phyloP scores from a whole-genome alignment of 2,888 invertebrate genomes.

The Idaea dimidiata region DNA sequence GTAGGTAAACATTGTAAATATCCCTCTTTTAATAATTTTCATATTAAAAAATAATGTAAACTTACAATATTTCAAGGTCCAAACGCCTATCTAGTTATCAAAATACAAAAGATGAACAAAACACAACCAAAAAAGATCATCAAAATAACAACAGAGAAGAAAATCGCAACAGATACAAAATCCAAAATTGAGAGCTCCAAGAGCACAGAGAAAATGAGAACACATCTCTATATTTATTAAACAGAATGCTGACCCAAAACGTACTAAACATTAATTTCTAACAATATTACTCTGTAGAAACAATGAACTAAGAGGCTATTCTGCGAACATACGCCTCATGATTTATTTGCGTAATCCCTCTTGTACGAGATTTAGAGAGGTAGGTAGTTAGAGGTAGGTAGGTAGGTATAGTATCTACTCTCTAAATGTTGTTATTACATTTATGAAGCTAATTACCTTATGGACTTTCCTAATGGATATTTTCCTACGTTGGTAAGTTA shows the following conservation, averaged over 20 bases:
- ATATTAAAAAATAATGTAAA: no score
- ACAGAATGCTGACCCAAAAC: background rate
- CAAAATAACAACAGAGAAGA: background rate
- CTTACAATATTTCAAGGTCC: no score
- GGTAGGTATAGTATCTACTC: no score
- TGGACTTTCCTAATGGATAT: no score
- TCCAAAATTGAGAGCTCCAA: background rate
- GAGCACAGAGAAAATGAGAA: background rate
- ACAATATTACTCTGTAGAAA: background rate
- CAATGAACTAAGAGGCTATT: constrained; percentile 1
- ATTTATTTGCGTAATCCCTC: background rate
- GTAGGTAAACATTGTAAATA: no score
- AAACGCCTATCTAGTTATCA: no score
- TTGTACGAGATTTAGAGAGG: background rate
- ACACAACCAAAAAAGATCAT: no score
- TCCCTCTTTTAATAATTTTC: no score
- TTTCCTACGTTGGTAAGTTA: no score
- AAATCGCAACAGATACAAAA: background rate
- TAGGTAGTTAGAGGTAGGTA: background rate
- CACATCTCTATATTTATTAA: background rate
- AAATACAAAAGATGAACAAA: no score
- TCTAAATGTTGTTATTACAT: no score
- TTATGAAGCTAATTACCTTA: no score
- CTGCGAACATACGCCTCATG: background rate
- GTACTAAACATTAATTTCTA: constrained; percentile 1